Evolutionary conservation across 2,113 vertebrate species (phyloP), one percentile per base, ranked within the genome.

Genomic region (Clarias magur): DNA sequence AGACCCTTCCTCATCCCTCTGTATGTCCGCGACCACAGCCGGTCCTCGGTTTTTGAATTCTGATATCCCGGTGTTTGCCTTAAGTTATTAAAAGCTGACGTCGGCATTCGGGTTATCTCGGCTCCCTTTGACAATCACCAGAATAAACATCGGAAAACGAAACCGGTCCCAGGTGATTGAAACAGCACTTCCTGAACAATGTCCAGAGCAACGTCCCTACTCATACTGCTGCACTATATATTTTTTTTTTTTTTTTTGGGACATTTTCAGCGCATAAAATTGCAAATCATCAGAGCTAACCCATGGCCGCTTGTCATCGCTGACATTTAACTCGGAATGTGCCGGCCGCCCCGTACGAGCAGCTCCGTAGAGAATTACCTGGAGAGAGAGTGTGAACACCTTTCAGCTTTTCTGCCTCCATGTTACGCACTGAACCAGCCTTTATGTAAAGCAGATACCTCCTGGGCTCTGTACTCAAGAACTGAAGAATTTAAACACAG

Each of bases 381-480:
- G 34, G 27, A 80, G 19, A 80, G 17, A 23, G 53, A 80, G 17
- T 12, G 53, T 10, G 53, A 79, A 15, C 75, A 34, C 56, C 17
- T 62, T 42, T 5, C 21, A 81, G 56, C 30, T 81, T 81, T 48
- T 38, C 30, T 23, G 79, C 57, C 5, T 23, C 62, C 19, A 5
- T 23, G 30, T 38, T 38, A 12, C 38, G 79, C 19, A 25, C 54
- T 62, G 57, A 80, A 81, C 57, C 11, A 62, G 30, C 57, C 11
- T 81, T 81, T 62, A 81, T 62, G 57, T 81, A 25, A 81, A 62
- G 34, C 15, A 62, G 57, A 62, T 81, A 59, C 30, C 57, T 81
- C 30, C 79, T 42, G 79, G 53, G 30, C 79, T 81, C 19, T 60
- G 57, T 80, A 81, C 62, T 81, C 79, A 81, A 81, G 79, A 34